Conservation (phyloP, 2,113 vertebrate species). For the Hylia prasina region DNA sequence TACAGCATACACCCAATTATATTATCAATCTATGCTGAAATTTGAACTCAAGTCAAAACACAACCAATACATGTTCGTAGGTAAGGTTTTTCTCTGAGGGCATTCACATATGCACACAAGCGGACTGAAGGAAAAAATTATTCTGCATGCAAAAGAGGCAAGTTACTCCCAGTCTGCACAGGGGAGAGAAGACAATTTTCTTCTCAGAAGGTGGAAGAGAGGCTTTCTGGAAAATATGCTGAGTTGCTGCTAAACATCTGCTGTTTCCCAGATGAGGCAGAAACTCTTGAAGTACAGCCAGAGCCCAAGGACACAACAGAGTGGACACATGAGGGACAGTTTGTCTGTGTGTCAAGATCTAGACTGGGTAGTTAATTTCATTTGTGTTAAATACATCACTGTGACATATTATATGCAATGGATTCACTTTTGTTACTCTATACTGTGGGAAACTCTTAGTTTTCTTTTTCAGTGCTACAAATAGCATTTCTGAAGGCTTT, state of each 20-base stretch:
- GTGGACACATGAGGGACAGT: background rate
- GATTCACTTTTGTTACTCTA: background rate
- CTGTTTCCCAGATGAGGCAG: background rate
- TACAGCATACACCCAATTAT: background rate
- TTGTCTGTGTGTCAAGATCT: background rate
- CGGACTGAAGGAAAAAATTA: background rate
- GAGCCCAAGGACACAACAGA: background rate
- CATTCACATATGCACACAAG: background rate
- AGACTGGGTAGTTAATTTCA: background rate
- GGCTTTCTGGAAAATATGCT: background rate
- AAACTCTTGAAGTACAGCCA: background rate
- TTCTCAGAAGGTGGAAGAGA: background rate
- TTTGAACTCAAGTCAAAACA: background rate
- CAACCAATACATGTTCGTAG: fast-evolving
- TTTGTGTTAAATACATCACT: background rate
- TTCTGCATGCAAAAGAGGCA: background rate
- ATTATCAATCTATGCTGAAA: background rate
- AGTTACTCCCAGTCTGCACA: background rate
- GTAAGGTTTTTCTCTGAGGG: background rate
- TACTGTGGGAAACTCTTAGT: background rate
- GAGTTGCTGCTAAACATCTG: background rate
- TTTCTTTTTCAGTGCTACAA: background rate
- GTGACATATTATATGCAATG: background rate
- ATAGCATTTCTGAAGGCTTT: background rate
- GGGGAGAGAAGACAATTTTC: background rate